Base-by-base conservation (phyloP, 2,888 invertebrate species). In the Escarpia spicata region DNA sequence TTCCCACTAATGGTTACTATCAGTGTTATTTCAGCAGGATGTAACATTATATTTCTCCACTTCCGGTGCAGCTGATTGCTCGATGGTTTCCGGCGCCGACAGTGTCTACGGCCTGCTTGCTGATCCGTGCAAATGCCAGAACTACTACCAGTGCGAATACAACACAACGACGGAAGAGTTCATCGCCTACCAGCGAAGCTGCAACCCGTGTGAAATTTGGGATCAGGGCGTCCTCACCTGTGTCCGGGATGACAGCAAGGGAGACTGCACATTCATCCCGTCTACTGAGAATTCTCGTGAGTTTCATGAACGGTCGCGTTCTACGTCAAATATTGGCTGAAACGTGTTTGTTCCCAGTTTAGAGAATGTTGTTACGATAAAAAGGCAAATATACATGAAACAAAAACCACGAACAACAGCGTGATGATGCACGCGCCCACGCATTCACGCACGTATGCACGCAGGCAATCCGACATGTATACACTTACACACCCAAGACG, bases 91-190 rank as follows among this genome's bases (percentile, higher is more conserved):
- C 12, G 90, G 90, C 37, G 90, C 90, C 90, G 90, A 91, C 91
- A 91, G 91, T 26, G 91, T 91, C 91, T 91, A 91, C 37, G 91
- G 91, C 19, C 19, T 91, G 26, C 26, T 91, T 8, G 91, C 31
- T 19, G 91, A 91, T 8, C 91, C 91, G 44, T 91, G 91, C 91
- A n/a, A 91, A 37, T 91, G 91, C 26, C 91, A 44, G 43, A 91
- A 91, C 91, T 91, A 91, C 91, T 44, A 44, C 44, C 91, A 91
- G 91, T 91, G 91, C 91, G 91, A 91, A n/a, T 91, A 91, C 91
- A 91, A 91, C 91, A 91, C 43, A 15, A 91, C 91, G 43, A 43
- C 19, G 31, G 31, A 43, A 19, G 0, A 8, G 91, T 91, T 8
- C 91, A 91, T 91, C 43, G 91, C 43, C 43, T n/a, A 19, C 43